Conservation (phyloP, 2,888 invertebrate species). For the Leptinotarsa haldemani region DNA sequence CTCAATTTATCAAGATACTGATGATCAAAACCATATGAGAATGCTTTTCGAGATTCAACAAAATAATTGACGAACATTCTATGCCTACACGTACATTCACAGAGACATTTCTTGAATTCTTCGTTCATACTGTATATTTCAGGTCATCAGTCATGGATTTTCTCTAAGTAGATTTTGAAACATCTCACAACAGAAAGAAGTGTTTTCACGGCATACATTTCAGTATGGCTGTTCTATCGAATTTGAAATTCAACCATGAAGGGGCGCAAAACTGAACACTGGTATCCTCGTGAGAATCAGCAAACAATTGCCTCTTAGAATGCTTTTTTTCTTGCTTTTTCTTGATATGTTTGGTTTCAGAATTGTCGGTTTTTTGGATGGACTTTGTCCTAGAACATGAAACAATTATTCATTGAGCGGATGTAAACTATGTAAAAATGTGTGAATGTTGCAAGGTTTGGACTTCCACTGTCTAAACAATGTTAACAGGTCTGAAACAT, state of each 20-base stretch:
- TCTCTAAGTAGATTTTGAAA: neutral
- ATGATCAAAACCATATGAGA: no score
- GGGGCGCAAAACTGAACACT: conserved; percentile 68
- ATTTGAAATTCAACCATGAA: conserved; percentile 76
- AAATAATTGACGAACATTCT: neutral
- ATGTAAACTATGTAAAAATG: no score
- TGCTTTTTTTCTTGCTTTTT: conserved; percentile 56
- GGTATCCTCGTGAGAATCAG: conserved; percentile 59
- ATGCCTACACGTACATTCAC: neutral
- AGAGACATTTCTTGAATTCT: neutral
- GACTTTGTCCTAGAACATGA: conserved; percentile 39
- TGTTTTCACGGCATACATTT: conserved; percentile 62
- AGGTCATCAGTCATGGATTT: neutral
- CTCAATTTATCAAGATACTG: no score
- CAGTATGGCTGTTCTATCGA: conserved; percentile 71
- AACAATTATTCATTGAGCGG: neutral
- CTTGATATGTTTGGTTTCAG: conserved; percentile 55
- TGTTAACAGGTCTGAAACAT: no score
- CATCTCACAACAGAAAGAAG: neutral
- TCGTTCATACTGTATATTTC: neutral
- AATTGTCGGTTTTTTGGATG: conserved; percentile 49
- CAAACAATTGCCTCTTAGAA: conserved; percentile 72
- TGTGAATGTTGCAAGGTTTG: no score
- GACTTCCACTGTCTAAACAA: no score
- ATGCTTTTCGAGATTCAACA: no score